Evolutionary conservation across 2,888 invertebrate genomes (phyloP), one percentile per base, ranked within the genome.

Genomic region (Caenorhabditis plicata): DNA sequence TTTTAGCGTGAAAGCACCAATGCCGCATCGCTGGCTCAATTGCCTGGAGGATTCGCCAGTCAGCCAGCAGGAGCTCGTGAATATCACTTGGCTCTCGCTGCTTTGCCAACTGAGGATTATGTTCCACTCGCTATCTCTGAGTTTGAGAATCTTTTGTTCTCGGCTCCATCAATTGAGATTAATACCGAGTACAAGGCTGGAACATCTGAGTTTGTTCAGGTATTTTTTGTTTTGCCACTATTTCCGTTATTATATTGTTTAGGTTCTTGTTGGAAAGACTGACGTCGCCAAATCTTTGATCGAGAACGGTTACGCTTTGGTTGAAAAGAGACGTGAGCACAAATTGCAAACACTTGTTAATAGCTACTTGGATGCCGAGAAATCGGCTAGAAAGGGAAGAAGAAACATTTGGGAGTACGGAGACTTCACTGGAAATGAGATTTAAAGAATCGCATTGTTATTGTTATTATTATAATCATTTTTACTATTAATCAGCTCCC

Each of bases 331-430:
- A 64, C 88, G 89, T 71, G 93, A 93, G 80, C 88, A 87, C 66
- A 87, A 91, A 73, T 87, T 94, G 67, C 87, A 88, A 61, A 87
- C 88, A 81, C 83, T 93, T 82, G 87, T 89, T 82, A 83, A 84
- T 22, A 81, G 82, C 31, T 85, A 84, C 73, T 67, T 53, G 49
- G 80, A 81, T 31, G 82, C 83, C 7, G 83, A 85, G 65, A 81
- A 83, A 22, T 75, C 77, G 31, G 85, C 85, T 27, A 83, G 83
- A 57, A 60, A 60, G 26, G 80, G 80, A 27, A 91, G 92, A 82
- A 86, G 88, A 76, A 90, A 90, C 83, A 88, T 98, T 78, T 98
- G 96, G 96, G 89, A 90, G 81, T 96, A 96, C 82, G 98, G 98
- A n/a, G 98, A 99, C 83, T 92, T 96, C 84, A 90, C 90, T 60